Percentiles rank a stretch among this genome's conserved stretches.
Evolutionary conservation across 2,797 vertebrate species (phyloP).

Genomic region (Ciconia nigra): DNA sequence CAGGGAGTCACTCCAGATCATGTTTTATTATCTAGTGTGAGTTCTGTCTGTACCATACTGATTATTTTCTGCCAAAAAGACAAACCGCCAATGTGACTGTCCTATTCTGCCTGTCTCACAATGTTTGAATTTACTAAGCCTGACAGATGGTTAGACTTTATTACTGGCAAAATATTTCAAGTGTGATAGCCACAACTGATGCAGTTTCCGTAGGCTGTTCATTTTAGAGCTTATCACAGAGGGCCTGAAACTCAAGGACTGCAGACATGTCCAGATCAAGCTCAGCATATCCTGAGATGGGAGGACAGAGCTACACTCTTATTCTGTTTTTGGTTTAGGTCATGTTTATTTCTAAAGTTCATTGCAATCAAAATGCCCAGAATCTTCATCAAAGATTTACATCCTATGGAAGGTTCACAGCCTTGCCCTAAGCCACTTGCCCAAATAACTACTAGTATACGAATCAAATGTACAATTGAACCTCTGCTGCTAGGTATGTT

Average conservation of each 20-base stretch:
- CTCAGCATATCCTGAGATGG: background rate
- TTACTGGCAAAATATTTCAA: background rate
- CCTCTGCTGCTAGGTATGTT: background rate
- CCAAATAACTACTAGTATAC: background rate
- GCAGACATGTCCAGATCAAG: background rate
- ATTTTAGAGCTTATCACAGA: background rate
- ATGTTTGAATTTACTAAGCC: background rate
- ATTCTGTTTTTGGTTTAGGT: background rate
- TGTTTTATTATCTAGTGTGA: background rate
- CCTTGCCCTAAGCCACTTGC: background rate
- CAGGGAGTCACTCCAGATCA: background rate
- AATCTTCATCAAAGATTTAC: background rate
- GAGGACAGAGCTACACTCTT: background rate
- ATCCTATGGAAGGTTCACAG: background rate
- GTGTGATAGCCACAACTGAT: background rate
- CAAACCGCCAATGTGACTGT: background rate
- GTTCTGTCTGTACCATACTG: background rate
- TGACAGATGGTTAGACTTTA: background rate
- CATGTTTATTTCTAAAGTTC: background rate
- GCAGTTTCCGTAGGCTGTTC: background rate
- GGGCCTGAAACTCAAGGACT: background rate
- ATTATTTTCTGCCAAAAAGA: background rate
- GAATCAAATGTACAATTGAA: accelerated
- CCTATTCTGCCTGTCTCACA: background rate
- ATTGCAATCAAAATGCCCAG: background rate